Evolutionary conservation across 2,888 invertebrate genomes (phyloP), one percentile per base, ranked within the genome.

Genomic region (Synanthedon andrenaeformis): DNA sequence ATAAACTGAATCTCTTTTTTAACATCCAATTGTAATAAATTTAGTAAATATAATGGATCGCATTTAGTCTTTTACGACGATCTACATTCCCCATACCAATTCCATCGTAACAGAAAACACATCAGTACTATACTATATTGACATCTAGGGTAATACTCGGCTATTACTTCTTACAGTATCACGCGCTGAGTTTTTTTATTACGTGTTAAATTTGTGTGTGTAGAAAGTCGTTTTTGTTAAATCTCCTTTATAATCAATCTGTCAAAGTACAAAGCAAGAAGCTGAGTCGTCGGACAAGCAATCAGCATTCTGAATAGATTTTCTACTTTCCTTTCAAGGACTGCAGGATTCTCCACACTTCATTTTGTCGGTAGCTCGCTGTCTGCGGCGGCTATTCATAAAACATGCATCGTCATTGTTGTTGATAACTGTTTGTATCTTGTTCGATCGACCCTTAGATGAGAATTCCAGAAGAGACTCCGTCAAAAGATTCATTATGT

Each of bases 381-480:
- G 70, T 60, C 58, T 56, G 59, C 61, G 59, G 56, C 54, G 56
- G 61, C 69, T 74, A 73, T 81, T 77, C 69, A 76, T 56, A 58
- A 58, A 74, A 77, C 64, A 64, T 81, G 86, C 84, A 53, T 53
- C 64, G 81, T 87, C 86, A 85, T 76, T 77, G 72, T 70, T 72
- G 74, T 78, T 82, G 79, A 79, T 83, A 80, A 82, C 80, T 81
- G 76, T 81, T 79, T 80, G 71, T 75, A 73, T 77, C 74, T 67
- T 73, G 66, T 66, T 60, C 63, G 66, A 69, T 71, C 71, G 66
- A 69, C 71, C 71, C 75, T 71, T 66, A 68, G 67, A 74, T 71
- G 68, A 63, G 68, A 78, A 79, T 77, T 72, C 79, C 77, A 75
- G 82, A 76, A 81, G 81, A 79, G 58, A 58, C 58, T 55, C 56